These are phyloP conservation scores for Ctena decussata DNA, from an alignment of 2,888 invertebrate species.

Conservation along the genomic window DNA sequence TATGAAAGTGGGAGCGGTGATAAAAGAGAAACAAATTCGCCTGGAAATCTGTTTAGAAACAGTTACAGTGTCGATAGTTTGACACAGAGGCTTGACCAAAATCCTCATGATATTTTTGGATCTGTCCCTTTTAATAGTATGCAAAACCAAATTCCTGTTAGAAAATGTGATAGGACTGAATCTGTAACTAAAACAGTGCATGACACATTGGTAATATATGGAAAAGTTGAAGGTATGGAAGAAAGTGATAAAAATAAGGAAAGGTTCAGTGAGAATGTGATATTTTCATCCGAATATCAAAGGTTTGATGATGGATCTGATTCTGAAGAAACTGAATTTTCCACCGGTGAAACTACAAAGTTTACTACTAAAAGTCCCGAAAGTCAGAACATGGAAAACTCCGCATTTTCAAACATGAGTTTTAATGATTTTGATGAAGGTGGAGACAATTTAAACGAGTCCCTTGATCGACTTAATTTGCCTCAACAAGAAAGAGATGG, in stretches of 20 bases:
- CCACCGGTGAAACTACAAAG: conserved; percentile 54
- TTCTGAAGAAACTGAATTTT: conserved; percentile 55
- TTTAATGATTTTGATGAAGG: conserved; percentile 80
- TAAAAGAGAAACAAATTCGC: conserved; percentile 3
- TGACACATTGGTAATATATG: background rate
- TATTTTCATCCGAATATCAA: conserved; percentile 52
- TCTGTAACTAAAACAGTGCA: background rate
- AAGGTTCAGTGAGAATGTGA: background rate
- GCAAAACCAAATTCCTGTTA: conserved; percentile 30
- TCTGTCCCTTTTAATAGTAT: conserved; percentile 73
- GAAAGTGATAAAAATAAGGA: background rate
- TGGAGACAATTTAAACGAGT: conserved; percentile 45
- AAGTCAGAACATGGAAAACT: conserved; percentile 72
- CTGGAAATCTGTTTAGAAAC: conserved; percentile 41
- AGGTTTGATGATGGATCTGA: conserved; percentile 62
- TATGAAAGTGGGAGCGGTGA: background rate
- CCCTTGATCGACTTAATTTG: conserved; percentile 23
- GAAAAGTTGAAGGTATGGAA: background rate
- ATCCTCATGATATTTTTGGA: conserved; percentile 75
- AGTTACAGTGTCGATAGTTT: conserved; percentile 64
- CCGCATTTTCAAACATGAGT: conserved; percentile 84
- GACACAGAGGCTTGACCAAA: conserved; percentile 27
- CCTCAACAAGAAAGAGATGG: conserved; percentile 42
- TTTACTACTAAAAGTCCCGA: conserved; percentile 64
- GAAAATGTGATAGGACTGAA: background rate